A percentile compares a stretch with the other conserved stretches of the same genome.
These are phyloP conservation scores for Sebastiscus tertius DNA, from an alignment of 2,797 vertebrate species.

Conservation along the genomic window DNA sequence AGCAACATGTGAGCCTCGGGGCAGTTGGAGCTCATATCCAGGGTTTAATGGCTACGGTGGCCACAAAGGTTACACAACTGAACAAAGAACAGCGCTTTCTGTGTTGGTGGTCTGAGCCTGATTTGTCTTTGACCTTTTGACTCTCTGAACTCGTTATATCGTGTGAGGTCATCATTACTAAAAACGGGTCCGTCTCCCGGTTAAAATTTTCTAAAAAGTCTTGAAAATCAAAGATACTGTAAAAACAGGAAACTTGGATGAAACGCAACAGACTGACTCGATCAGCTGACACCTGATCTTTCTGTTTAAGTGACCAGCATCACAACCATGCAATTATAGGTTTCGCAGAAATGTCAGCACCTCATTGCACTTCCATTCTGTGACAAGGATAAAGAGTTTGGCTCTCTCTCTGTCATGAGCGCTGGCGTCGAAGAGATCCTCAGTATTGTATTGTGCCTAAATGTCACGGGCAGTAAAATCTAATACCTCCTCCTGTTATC, in stretches of 20 bases:
- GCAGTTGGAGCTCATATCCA: slow-evolving; percentile 51
- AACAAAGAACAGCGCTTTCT: slow-evolving; percentile 51
- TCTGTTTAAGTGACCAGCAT: slow-evolving; percentile 12
- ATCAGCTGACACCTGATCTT: slow-evolving; percentile 27
- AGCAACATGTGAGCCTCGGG: slow-evolving; percentile 61
- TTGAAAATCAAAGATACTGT: background rate
- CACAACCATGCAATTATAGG: slow-evolving; percentile 28
- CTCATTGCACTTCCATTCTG: slow-evolving; percentile 20
- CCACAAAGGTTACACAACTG: slow-evolving; percentile 45
- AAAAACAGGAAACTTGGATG: slow-evolving; percentile 14
- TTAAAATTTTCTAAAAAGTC: background rate
- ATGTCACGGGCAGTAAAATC: slow-evolving; percentile 37
- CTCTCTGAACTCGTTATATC: slow-evolving; percentile 23
- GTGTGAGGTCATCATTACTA: slow-evolving; percentile 7
- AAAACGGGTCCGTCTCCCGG: background rate
- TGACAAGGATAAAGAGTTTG: slow-evolving; percentile 8
- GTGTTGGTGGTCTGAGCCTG: slow-evolving; percentile 46
- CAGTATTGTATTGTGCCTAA: background rate
- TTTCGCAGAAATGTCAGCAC: slow-evolving; percentile 47
- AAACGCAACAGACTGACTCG: slow-evolving; percentile 9
- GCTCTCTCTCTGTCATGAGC: background rate
- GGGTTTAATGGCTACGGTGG: slow-evolving; percentile 50
- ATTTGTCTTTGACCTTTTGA: slow-evolving; percentile 34
- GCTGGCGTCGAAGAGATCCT: background rate
- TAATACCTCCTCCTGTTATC: slow-evolving; percentile 43